Percentiles rank a stretch among this genome's conserved stretches.
Evolutionary conservation across 2,113 vertebrate genomes (phyloP).

Genomic region (Ondatra zibethicus): DNA sequence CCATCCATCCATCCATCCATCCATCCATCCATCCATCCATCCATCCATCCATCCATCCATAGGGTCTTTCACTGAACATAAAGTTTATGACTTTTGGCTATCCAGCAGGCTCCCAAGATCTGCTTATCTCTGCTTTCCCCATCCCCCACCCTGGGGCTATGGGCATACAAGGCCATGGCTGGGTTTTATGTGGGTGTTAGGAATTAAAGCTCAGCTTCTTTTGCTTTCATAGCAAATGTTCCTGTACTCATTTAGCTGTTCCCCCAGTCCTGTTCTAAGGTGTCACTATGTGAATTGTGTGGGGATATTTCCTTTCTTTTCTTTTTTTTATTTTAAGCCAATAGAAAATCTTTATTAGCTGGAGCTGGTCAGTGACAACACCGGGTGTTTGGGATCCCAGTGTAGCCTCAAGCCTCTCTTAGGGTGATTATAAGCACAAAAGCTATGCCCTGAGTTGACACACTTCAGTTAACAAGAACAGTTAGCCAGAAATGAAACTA

Average conservation of each 20-base stretch:
- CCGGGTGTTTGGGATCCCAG: too few species aligned
- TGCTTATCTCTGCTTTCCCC: neutral
- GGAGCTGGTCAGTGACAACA: too few species aligned
- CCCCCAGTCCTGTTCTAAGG: neutral
- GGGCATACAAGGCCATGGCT: neutral
- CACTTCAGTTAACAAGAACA: too few species aligned
- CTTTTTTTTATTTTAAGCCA: too few species aligned
- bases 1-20: neutral
- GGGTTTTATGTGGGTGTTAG: neutral
- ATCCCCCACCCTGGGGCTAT: neutral
- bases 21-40: fast-evolving
- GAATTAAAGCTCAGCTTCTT: neutral
- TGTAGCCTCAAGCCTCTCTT: too few species aligned
- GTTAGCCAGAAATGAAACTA: too few species aligned
- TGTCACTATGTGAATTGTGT: neutral
- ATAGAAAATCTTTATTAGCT: too few species aligned
- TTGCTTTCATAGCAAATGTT: neutral
- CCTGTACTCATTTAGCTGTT: neutral
- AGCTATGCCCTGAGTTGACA: too few species aligned
- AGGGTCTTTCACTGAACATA: neutral
- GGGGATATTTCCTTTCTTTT: too few species aligned
- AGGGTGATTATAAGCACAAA: too few species aligned
- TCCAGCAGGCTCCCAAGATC: neutral
- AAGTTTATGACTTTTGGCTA: neutral
- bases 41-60: neutral